Evolutionary conservation across 37 sponge, comb jelly and placozoan genomes (phyloP).

Genomic region (Mnemiopsis leidyi): DNA sequence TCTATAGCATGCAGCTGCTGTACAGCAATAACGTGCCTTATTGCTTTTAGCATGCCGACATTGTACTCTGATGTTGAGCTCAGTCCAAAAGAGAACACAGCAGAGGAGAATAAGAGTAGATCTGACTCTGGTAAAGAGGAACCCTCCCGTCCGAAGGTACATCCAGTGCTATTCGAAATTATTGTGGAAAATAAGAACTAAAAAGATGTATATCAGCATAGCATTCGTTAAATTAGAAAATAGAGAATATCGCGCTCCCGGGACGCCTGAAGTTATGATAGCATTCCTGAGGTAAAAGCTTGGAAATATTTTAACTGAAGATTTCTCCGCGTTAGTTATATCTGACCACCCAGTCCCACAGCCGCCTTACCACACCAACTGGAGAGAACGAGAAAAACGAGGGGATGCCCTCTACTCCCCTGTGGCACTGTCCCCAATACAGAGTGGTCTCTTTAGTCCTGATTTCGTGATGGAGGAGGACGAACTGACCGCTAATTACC

Average conservation of each 20-base stretch:
- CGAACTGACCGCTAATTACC: constrained; percentile 40
- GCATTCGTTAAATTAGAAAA: too few species aligned
- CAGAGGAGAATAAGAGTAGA: background rate
- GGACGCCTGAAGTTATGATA: too few species aligned
- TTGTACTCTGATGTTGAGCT: background rate
- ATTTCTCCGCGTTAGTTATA: too few species aligned
- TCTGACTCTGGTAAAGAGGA: background rate
- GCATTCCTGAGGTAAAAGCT: too few species aligned
- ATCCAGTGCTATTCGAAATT: too few species aligned
- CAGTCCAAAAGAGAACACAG: background rate
- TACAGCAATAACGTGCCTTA: background rate
- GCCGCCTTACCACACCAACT: constrained; percentile 47
- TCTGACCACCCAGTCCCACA: background rate
- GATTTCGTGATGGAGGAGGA: constrained; percentile 61
- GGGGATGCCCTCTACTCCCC: constrained; percentile 57
- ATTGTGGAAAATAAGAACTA: too few species aligned
- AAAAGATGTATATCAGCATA: too few species aligned
- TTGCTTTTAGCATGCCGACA: background rate
- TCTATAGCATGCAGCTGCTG: background rate
- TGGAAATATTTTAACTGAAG: too few species aligned
- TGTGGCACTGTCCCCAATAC: constrained; percentile 29
- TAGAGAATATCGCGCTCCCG: too few species aligned
- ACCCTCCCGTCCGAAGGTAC: background rate
- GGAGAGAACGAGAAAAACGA: constrained; percentile 48
- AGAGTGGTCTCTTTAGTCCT: constrained; percentile 54